phyloP scores from a whole-genome alignment of 2,113 vertebrate genomes.

The Menura novaehollandiae region DNA sequence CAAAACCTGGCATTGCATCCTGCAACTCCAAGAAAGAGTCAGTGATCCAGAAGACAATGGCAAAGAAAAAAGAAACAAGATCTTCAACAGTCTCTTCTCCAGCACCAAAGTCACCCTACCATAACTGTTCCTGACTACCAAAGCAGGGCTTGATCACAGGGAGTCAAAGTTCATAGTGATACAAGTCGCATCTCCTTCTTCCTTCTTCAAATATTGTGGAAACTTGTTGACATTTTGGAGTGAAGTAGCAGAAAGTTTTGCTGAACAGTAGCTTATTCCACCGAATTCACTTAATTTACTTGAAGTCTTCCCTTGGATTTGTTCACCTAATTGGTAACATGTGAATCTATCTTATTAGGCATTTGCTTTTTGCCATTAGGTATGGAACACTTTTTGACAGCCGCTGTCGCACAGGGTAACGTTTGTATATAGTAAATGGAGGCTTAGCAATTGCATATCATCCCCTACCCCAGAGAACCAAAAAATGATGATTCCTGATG shows the following conservation, averaged over 20 bases:
- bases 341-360: neutral
- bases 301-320: neutral
- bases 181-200: neutral
- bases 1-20: neutral
- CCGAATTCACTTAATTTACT: neutral
- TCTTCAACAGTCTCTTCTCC: neutral
- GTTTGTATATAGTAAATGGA: neutral
- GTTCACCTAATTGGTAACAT: neutral
- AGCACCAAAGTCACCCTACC: neutral
- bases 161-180: neutral
- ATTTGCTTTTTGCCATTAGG: neutral
- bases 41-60: neutral
- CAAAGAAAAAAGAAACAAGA: neutral
- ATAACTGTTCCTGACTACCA: neutral
- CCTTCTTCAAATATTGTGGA: neutral
- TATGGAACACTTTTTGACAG: neutral
- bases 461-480: neutral
- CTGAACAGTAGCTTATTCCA: neutral
- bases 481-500: conserved; percentile 26
- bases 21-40: neutral
- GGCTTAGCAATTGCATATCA: neutral
- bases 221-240: neutral
- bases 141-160: neutral
- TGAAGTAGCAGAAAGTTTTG: neutral
- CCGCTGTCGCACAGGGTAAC: neutral